phyloP scores from a whole-genome alignment of 2,797 vertebrate species.

The Aselliscus stoliczkanus region DNA sequence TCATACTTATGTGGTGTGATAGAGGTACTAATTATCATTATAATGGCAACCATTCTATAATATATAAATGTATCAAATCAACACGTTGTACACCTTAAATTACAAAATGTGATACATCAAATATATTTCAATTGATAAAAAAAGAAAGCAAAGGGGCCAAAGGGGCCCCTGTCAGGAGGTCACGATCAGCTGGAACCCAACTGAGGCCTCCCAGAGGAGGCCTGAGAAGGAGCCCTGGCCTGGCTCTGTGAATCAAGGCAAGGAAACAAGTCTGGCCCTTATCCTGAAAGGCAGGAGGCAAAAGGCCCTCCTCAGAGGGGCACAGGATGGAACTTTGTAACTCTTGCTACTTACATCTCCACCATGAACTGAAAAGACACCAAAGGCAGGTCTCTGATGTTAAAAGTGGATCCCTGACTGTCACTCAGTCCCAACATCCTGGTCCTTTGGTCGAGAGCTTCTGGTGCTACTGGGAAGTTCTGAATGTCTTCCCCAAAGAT shows the following conservation, averaged over 20 bases:
- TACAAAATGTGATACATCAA: background rate
- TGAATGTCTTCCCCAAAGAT: background rate
- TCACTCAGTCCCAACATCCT: background rate
- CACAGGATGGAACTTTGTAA: background rate
- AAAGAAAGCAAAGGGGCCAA: too few relatives aligned
- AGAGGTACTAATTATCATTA: background rate
- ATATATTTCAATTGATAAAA: background rate
- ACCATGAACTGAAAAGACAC: background rate
- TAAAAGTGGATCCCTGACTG: background rate
- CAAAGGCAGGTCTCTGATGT: constrained; percentile 28
- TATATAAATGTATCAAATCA: background rate
- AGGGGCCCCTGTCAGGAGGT: background rate
- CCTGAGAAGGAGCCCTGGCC: background rate
- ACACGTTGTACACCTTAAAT: background rate
- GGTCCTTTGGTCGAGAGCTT: background rate
- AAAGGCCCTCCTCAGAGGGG: background rate
- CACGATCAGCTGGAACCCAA: background rate
- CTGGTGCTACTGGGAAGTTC: background rate
- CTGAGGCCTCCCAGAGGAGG: background rate
- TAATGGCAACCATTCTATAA: background rate
- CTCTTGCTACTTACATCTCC: background rate
- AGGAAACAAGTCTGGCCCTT: background rate
- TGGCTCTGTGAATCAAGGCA: background rate
- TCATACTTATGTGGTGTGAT: background rate
- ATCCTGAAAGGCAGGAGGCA: background rate